Conservation (phyloP, 2,113 vertebrate genomes). For the Pongo pygmaeus region DNA sequence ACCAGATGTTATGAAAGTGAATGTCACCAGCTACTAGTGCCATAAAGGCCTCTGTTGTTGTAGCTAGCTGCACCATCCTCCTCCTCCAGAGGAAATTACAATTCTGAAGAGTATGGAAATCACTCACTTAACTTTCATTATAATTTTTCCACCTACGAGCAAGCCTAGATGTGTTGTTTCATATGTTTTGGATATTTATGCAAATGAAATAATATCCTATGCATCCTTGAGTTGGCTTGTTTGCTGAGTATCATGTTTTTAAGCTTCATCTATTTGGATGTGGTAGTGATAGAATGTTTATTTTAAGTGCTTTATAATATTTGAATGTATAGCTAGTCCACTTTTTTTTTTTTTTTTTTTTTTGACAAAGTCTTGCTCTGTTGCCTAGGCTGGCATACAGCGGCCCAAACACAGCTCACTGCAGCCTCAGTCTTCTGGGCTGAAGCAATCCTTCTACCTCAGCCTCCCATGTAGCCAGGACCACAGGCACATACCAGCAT, state of each 20-base stretch:
- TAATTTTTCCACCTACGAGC: neutral
- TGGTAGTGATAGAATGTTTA: neutral
- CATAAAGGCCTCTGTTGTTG: neutral
- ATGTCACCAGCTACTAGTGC: neutral
- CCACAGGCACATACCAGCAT: too few relatives aligned
- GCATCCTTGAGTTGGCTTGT: neutral
- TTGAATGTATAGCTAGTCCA: neutral
- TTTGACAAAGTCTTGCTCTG: too few relatives aligned
- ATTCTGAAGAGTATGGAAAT: neutral
- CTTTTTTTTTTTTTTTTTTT: too few relatives aligned
- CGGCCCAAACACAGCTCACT: too few relatives aligned
- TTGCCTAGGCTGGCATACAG: too few relatives aligned
- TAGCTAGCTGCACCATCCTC: neutral
- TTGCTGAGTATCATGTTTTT: neutral
- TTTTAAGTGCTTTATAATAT: neutral
- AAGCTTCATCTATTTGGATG: neutral
- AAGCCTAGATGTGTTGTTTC: neutral
- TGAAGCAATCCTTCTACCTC: too few relatives aligned
- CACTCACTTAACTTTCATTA: neutral
- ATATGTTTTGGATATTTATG: neutral
- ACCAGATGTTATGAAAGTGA: neutral
- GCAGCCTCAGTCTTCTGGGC: too few relatives aligned
- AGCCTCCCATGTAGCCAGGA: too few relatives aligned
- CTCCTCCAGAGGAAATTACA: neutral
- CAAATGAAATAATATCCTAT: neutral